These are phyloP conservation scores for Neoarius graeffei DNA, from an alignment of 2,113 vertebrate genomes.

Conservation along the genomic window DNA sequence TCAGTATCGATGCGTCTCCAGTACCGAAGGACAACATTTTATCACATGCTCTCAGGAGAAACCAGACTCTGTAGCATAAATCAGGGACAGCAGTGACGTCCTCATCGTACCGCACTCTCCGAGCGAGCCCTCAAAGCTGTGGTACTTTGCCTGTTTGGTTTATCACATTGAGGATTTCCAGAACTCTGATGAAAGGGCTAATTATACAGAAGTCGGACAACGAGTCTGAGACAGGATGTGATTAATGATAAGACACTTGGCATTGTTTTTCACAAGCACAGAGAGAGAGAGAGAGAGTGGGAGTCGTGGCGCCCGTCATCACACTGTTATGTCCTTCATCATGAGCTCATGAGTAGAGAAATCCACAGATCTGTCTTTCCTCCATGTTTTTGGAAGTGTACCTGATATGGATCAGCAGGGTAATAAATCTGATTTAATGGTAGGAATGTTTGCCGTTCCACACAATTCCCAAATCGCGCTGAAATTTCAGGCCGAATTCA, in stretches of 20 bases:
- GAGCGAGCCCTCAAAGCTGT: neutral
- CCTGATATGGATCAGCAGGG: neutral
- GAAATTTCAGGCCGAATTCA: neutral
- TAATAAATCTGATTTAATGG: slow-evolving; percentile 25
- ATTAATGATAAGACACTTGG: slow-evolving; percentile 27
- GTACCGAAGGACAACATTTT: neutral
- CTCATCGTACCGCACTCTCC: too few species aligned
- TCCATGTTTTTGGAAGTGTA: neutral
- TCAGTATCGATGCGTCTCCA: neutral
- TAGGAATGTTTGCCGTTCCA: neutral
- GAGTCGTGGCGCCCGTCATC: neutral
- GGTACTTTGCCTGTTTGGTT: neutral
- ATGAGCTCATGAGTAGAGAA: neutral
- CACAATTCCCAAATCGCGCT: slow-evolving; percentile 4
- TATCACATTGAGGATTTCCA: neutral
- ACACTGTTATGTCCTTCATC: neutral
- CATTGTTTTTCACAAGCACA: slow-evolving; percentile 6
- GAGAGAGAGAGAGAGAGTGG: neutral
- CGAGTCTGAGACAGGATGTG: slow-evolving; percentile 9
- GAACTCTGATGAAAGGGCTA: slow-evolving; percentile 1
- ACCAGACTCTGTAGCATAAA: neutral
- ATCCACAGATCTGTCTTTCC: neutral
- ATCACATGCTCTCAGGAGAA: neutral
- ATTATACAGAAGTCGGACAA: neutral
- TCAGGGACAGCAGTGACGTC: neutral